Evolutionary conservation across 2,113 vertebrate genomes (phyloP).

Genomic region (Mastomys coucha): DNA sequence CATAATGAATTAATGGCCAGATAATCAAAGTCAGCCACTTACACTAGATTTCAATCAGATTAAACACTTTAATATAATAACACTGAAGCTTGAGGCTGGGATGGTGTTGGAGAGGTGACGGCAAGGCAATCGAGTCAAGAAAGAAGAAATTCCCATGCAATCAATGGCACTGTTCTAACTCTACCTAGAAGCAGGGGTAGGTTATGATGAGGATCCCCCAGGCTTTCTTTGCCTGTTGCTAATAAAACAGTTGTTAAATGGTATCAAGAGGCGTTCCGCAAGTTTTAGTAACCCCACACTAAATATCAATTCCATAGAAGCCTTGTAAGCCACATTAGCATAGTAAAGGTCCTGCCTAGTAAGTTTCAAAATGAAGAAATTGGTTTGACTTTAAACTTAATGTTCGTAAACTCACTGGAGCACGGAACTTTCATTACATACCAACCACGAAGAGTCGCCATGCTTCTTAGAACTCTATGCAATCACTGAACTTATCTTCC

Average conservation of each 20-base stretch:
- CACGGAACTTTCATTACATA: background rate
- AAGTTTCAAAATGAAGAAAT: slow-evolving; percentile 19
- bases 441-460: background rate
- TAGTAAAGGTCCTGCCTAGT: background rate
- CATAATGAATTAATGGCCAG: slow-evolving; percentile 22
- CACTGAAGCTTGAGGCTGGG: background rate
- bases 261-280: background rate
- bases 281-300: background rate
- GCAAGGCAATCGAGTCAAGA: background rate
- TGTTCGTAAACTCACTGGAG: background rate
- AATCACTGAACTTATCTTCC: background rate
- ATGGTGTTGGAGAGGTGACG: background rate
- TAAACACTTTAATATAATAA: slow-evolving; percentile 8
- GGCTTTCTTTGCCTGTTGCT: background rate
- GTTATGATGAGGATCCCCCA: background rate
- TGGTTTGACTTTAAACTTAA: background rate
- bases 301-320: background rate
- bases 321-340: background rate
- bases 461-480: background rate
- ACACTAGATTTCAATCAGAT: slow-evolving; percentile 7
- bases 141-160: background rate
- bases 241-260: background rate
- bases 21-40: slow-evolving; percentile 10
- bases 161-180: background rate
- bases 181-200: background rate